A percentile compares a stretch with the other conserved stretches of the same genome.
Evolutionary conservation across 2,113 vertebrate species (phyloP).

Genomic region (Pseudopodoces humilis): DNA sequence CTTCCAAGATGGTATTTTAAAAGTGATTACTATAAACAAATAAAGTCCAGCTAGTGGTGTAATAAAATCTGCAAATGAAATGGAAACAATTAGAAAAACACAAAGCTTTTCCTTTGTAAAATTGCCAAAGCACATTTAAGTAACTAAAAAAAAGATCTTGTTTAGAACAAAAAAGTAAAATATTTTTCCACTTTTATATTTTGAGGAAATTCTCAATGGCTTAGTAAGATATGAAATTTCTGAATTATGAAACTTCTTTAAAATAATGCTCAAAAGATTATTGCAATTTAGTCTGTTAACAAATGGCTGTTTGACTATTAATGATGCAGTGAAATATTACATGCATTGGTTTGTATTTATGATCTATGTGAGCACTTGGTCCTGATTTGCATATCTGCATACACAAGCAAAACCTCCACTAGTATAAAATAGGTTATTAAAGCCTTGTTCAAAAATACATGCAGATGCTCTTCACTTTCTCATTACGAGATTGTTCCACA

Average conservation of each 20-base stretch:
- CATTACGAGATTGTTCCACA: background rate
- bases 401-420: background rate
- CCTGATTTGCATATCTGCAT: background rate
- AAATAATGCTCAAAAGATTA: background rate
- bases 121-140: background rate
- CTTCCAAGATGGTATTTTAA: background rate
- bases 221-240: background rate
- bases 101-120: background rate
- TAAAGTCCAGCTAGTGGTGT: background rate
- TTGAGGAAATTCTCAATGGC: background rate
- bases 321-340: background rate
- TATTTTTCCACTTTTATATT: background rate
- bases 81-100: background rate
- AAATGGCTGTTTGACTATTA: background rate
- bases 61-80: background rate
- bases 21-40: background rate
- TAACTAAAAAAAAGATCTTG: background rate
- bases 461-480: background rate
- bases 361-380: background rate
- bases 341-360: background rate
- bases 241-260: background rate
- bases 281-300: background rate
- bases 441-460: background rate
- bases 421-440: background rate
- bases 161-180: background rate